A percentile compares a stretch with the other conserved stretches of the same genome.
phyloP scores from a whole-genome alignment of 2,797 vertebrate genomes.

The Spinibarbus caldwelli region DNA sequence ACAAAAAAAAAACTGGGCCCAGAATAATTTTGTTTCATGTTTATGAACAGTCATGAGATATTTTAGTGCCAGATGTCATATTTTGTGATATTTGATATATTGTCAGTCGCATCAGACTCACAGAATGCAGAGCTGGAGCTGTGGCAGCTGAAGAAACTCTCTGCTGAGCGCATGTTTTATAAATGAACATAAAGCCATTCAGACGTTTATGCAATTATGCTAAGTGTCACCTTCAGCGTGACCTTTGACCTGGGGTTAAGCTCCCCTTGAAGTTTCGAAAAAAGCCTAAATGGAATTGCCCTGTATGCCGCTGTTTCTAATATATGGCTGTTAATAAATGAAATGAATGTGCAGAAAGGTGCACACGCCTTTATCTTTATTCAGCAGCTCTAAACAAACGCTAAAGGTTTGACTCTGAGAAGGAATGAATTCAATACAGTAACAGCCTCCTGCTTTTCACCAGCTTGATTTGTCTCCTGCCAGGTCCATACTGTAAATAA shows the following conservation, averaged over 20 bases:
- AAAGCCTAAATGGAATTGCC: conserved; percentile 83
- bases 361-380: conserved; percentile 73
- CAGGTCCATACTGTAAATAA: background rate
- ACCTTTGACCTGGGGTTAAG: conserved; percentile 82
- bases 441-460: background rate
- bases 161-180: conserved; percentile 73
- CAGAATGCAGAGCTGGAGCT: background rate
- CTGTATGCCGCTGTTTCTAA: conserved; percentile 73
- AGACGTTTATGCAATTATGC: conserved; percentile 86
- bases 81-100: background rate
- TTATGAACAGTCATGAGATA: background rate
- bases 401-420: background rate
- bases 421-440: background rate
- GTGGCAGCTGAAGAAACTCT: conserved; percentile 70
- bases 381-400: conserved; percentile 67
- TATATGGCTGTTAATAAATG: conserved; percentile 83
- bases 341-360: conserved; percentile 74
- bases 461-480: background rate
- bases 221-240: conserved; percentile 81
- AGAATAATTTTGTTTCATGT: background rate
- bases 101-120: background rate
- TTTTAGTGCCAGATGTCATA: background rate
- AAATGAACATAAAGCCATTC: conserved; percentile 79
- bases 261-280: conserved; percentile 81
- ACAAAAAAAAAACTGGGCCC: too few species aligned